Evolutionary conservation across 2,113 vertebrate genomes (phyloP), one percentile per base, ranked within the genome.

Genomic region (Reinhardtius hippoglossoides): DNA sequence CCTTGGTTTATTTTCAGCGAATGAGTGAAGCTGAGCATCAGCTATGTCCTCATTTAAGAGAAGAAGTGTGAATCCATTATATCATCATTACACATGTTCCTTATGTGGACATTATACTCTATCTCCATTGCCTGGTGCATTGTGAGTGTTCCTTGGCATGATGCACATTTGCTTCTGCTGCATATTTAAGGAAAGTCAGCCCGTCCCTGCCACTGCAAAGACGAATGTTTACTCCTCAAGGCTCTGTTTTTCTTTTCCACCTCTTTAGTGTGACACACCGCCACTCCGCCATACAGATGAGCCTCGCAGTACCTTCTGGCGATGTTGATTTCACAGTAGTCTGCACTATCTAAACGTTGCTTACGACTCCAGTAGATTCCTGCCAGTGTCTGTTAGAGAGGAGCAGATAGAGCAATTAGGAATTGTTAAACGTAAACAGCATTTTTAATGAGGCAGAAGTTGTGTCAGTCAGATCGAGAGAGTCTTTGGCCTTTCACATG

Each of bases 341-440:
- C 42, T 57, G 44, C 27, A 40, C 37, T n/a, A 63, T 65, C 27
- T 74, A 76, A 59, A 62, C 31, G 37, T 21, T 40, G 40, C 70
- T 55, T 44, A 9, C 37, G 1, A 27, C 52, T 79, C 80, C 76
- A 72, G 65, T 35, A 40, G 76, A 77, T n/a, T 20, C 27, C 62
- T 37, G 20, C 27, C 54, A 18, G 44, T 37, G 55, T 67, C 91
- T 92, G 85, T 35, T 79, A 75, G 8, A 83, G 40, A 77, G 24
- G 24, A 67, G 57, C 44, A 78, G 65, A 75, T 3, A 72, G 12
- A 73, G 58, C 57, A 72, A 67, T 87, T 37, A 81, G 44, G 18
- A 68, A 16, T 5, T 50, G 46, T 15, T 15, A 50, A 50, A 50
- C 55, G 67, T 26, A 62, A 68, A 9, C 9, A 56, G 14, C 31